Evolutionary conservation across 2,888 invertebrate species (phyloP).

Genomic region (Euproctis similis): DNA sequence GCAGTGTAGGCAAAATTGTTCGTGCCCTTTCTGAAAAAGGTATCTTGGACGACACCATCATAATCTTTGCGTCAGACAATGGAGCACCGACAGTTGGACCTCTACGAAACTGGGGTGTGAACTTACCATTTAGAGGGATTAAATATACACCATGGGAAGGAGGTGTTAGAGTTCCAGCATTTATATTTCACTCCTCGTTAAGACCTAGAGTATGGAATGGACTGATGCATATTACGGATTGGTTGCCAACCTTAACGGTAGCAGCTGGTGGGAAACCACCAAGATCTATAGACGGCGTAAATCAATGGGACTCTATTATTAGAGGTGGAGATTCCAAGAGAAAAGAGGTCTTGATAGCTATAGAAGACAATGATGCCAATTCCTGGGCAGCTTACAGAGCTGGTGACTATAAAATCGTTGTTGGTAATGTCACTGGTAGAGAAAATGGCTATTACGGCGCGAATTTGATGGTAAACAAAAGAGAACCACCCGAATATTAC

Average conservation of each 20-base stretch:
- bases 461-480: conserved; percentile 43
- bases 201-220: conserved; percentile 78
- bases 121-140: conserved; percentile 86
- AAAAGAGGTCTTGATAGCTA: conserved; percentile 74
- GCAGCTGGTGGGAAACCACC: conserved; percentile 48
- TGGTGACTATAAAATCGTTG: conserved; percentile 79
- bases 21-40: conserved; percentile 78
- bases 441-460: conserved; percentile 55
- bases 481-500: conserved; percentile 46
- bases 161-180: conserved; percentile 84
- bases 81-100: conserved; percentile 87
- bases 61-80: conserved; percentile 93
- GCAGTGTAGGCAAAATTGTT: conserved; percentile 86
- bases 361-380: conserved; percentile 70
- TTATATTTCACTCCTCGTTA: conserved; percentile 78
- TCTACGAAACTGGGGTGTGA: conserved; percentile 84
- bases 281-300: conserved; percentile 78
- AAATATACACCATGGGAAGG: conserved; percentile 92
- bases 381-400: conserved; percentile 73
- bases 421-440: conserved; percentile 68
- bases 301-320: conserved; percentile 80
- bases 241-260: conserved; percentile 83
- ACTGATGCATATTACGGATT: conserved; percentile 87
- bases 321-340: conserved; percentile 60
- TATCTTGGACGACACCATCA: conserved; percentile 87